A percentile compares a stretch with the other conserved stretches of the same genome.
Conservation (phyloP, 2,113 vertebrate genomes). For the Empidonax alnorum region DNA sequence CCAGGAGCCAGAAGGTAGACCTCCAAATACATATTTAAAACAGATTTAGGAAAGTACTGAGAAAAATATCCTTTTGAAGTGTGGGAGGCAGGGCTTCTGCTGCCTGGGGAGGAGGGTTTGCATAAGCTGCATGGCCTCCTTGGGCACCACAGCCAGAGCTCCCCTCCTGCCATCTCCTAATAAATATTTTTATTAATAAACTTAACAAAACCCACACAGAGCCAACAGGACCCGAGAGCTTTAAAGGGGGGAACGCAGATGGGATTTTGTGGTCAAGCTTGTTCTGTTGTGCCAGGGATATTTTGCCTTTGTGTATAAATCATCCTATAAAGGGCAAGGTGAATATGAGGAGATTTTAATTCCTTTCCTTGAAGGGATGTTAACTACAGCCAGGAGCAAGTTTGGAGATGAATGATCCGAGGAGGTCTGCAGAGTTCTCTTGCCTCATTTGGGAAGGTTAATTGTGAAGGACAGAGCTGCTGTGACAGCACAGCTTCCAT, state of each 20-base stretch:
- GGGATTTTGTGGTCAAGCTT: not conserved
- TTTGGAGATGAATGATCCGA: not conserved
- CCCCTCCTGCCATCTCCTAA: not conserved
- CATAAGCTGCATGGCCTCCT: accelerated
- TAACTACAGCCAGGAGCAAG: not conserved
- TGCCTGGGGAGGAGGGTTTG: not conserved
- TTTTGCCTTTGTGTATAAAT: not conserved
- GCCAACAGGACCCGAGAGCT: not conserved
- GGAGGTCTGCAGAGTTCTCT: not conserved
- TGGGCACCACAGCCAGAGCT: accelerated
- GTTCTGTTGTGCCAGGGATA: not conserved
- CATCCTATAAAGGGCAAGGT: not conserved
- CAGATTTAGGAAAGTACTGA: not conserved
- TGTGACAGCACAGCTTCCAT: not conserved
- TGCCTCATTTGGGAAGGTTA: not conserved
- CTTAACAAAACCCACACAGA: not conserved
- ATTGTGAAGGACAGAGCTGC: not conserved
- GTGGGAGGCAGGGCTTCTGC: accelerated
- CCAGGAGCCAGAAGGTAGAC: not conserved
- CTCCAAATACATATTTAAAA: not conserved
- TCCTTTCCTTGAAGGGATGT: not conserved
- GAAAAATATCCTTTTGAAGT: not conserved
- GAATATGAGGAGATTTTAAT: not conserved
- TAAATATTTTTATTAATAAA: not conserved
- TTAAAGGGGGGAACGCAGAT: not conserved